Evolutionary conservation across 2,113 vertebrate genomes (phyloP), one percentile per base, ranked within the genome.

Genomic region (Thryonomys swinderianus): DNA sequence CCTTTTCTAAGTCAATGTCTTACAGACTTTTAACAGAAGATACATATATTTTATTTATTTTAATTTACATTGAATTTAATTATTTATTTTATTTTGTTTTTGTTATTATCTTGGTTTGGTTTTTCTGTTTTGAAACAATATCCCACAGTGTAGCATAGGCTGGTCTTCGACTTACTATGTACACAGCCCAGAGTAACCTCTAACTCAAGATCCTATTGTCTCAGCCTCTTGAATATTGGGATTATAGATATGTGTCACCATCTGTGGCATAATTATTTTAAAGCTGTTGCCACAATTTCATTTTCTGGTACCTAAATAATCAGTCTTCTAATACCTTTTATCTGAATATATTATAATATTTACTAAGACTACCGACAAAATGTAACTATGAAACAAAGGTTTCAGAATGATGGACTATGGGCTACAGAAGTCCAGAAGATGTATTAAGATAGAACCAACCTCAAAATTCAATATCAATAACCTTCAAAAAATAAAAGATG

Each of bases 261-360:
- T 18, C 7, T 1, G 7, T 53, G 18, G 17, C 32, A 51, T 78
- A 34, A 78, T 53, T n/a, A 53, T 34, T 53, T 53, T 30, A 82
- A 76, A 76, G 20, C 7, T 71, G 21, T 69, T 62, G 13, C 64
- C 59, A 64, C 14, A 27, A 7, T 53, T 48, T 40, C 40, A 45
- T 88, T 88, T 95, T 95, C 51, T 71, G 40, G 5, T 90, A 25
- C 30, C 45, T 62, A 73, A 85, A 18, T 79, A 86, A 78, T 73
- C 82, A 59, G 64, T 27, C 32, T 27, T 85, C 37, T 87, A 79
- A 81, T 69, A 27, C 7, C 69, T 88, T 82, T 93, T 51, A 7
- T 51, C n/a, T 48, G 27, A 34, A 0, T 14, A 71, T 71, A 71
- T 27, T 82, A 2, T 7, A 71, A 92, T 25, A 78, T 78, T 90